These are phyloP conservation scores for Cryptosula pallasiana DNA, from an alignment of 2,888 invertebrate genomes.

Conservation along the genomic window DNA sequence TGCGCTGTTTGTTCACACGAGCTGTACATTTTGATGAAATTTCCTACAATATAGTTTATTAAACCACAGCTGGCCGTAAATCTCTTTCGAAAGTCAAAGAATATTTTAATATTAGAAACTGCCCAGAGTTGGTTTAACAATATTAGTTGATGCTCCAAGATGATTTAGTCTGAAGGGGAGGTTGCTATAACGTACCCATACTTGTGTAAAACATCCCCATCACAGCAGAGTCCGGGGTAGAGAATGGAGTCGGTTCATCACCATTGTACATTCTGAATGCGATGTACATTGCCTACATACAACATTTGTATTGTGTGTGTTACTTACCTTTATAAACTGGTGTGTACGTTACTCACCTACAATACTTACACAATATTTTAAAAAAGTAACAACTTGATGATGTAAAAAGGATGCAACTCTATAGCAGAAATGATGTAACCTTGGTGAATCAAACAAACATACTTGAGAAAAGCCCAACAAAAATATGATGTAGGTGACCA, in stretches of 20 bases:
- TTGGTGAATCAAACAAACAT: too few relatives aligned
- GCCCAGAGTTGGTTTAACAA: not conserved
- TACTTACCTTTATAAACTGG: too few relatives aligned
- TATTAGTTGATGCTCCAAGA: not conserved
- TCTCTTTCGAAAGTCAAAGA: not conserved
- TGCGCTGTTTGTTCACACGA: conserved; percentile 84
- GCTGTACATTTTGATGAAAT: conserved; percentile 85
- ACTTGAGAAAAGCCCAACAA: conserved; percentile 86
- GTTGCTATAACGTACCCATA: conserved; percentile 64
- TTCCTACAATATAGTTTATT: not conserved
- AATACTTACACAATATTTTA: too few relatives aligned
- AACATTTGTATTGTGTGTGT: too few relatives aligned
- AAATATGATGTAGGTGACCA: conserved; percentile 92
- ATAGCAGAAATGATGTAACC: too few relatives aligned
- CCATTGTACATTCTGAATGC: conserved; percentile 42
- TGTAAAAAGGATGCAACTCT: too few relatives aligned
- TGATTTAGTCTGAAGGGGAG: not conserved
- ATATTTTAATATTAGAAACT: not conserved
- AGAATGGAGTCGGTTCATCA: conserved; percentile 43
- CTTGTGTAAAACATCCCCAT: conserved; percentile 99
- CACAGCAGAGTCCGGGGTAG: conserved; percentile 80
- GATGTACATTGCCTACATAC: conserved; percentile 54
- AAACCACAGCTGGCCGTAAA: not conserved
- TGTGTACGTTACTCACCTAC: too few relatives aligned
- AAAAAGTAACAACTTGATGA: too few relatives aligned